Conservation (phyloP, 2,888 invertebrate genomes). For the Microdon myrmicae region DNA sequence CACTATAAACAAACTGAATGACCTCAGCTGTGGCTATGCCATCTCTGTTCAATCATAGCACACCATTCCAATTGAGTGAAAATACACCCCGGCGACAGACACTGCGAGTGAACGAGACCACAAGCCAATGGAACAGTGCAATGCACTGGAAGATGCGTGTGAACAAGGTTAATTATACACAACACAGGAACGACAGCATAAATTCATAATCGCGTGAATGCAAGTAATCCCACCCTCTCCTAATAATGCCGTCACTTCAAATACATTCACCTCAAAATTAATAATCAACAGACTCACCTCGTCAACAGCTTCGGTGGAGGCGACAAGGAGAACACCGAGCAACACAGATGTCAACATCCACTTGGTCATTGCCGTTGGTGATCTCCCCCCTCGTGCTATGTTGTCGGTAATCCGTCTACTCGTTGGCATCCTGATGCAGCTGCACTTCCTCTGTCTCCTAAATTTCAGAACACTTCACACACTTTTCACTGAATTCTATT, state of each 20-base stretch:
- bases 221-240: conserved; percentile 12
- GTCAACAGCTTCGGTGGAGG: conserved; percentile 43
- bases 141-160: conserved; percentile 41
- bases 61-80: conserved; percentile 24
- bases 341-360: conserved; percentile 50
- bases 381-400: conserved; percentile 20
- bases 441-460: conserved; percentile 27
- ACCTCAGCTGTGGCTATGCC: no score
- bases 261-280: not conserved
- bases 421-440: conserved; percentile 34
- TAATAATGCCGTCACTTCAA: not conserved
- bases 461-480: conserved; percentile 27
- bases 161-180: conserved; percentile 38
- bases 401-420: conserved; percentile 43
- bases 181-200: conserved; percentile 2
- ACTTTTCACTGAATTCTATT: conserved; percentile 16
- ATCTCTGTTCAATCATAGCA: conserved; percentile 41
- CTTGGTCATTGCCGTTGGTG: conserved; percentile 40
- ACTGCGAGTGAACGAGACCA: conserved; percentile 30
- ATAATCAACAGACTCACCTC: conserved; percentile 28
- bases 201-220: conserved; percentile 15
- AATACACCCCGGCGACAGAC: conserved; percentile 5
- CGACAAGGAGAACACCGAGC: conserved; percentile 41
- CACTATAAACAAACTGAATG: no score
- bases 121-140: conserved; percentile 19